Base-by-base conservation (phyloP, 2,113 vertebrate species). In the Pycnonotus jocosus region DNA sequence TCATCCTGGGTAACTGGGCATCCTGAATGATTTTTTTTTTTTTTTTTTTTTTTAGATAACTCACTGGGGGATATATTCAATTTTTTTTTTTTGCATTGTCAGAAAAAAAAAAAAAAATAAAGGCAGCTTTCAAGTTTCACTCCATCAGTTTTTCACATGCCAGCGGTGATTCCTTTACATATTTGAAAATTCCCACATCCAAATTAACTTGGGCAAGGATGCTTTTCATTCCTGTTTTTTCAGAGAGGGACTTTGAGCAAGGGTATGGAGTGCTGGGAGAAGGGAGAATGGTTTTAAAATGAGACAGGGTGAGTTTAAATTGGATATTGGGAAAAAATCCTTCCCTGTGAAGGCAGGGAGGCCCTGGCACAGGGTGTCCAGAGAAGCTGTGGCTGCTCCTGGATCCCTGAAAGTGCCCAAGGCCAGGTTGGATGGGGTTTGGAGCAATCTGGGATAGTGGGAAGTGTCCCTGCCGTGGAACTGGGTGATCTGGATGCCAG, bases 61-160 rank as follows among this genome's bases (percentile, higher is more conserved):
- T 66, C 1, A 0, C 28, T 31, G 47, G 38, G 15, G 51, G 48
- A 61, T 35, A 3, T 2, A 50, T 25, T 57, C 1, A 2, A 9
- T 33, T 23, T 6, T 28, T 19, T 77, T 70, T 86, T 74, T 57
- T 58, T 51, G 5, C 2, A 0, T 30, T 28, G 14, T 51, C 72
- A 76, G 21, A 0, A 23, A 28, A 56, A 40, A 38, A 7, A 19
- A 18, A 30, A 20, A 28, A 28, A 51, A 51, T 15, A 51, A 51
- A 51, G 8, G 38, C 33, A 31, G 6, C 24, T 85, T 68, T 65
- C 16, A 30, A 7, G n/a, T 79, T 78, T 58, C 48, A 24, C 42
- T 73, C 1, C 2, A 21, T 25, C 21, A 23, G 10, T 47, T 93
- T 87, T 58, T 54, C 64, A 42, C 2, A 0, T 10, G 14, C 23